Evolutionary conservation across 1,140 invertebrate genomes (phyloP).

Genomic region (Trichomalopsis sarcophagae): DNA sequence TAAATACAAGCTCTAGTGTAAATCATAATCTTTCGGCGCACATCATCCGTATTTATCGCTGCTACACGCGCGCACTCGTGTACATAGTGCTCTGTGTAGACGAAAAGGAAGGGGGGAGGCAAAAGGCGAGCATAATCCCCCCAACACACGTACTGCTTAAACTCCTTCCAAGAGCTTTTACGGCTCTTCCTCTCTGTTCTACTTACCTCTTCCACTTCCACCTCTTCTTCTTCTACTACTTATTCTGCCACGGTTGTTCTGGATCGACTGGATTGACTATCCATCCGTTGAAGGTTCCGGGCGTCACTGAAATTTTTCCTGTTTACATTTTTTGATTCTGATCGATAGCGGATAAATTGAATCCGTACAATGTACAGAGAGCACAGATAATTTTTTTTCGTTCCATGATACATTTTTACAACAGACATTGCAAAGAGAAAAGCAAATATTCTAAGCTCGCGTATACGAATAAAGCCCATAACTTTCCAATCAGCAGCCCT

Average conservation of each 20-base stretch:
- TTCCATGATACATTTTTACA: background rate
- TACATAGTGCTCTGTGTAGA: background rate
- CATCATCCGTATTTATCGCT: background rate
- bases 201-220: conserved; percentile 3
- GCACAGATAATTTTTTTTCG: too few species aligned
- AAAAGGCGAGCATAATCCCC: background rate
- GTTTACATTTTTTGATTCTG: background rate
- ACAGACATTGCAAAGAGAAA: background rate
- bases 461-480: background rate
- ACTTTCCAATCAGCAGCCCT: background rate
- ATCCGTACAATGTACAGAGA: background rate
- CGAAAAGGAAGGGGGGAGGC: background rate
- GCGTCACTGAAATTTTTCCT: conserved; percentile 13
- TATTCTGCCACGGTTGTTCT: background rate
- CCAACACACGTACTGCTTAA: conserved; percentile 1
- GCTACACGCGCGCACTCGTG: background rate
- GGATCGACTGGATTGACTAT: background rate
- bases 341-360: too few species aligned
- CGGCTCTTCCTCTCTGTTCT: background rate
- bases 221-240: background rate
- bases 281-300: background rate
- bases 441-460: background rate
- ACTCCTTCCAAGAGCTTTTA: conserved; percentile 25
- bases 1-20: conserved; percentile 2
- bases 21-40: conserved; percentile 25